These are phyloP conservation scores for Dynastes tityus DNA, from an alignment of 2,888 invertebrate species.

Conservation along the genomic window DNA sequence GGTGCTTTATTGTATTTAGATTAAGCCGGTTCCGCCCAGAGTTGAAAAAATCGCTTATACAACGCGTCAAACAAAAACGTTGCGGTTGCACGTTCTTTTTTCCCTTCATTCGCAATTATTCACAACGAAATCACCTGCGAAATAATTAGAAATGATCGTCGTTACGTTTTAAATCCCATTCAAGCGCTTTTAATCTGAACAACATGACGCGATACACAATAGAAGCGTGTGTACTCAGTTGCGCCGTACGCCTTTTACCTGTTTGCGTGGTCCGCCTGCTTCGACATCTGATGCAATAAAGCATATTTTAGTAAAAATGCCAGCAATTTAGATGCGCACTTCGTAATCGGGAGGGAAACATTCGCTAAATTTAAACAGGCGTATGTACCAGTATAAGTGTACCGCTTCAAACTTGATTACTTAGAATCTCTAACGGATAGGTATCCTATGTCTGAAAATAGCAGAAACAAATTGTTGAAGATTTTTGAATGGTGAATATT, in stretches of 20 bases:
- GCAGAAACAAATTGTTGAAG: too few relatives aligned
- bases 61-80: constrained; percentile 5
- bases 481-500: too few relatives aligned
- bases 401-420: too few relatives aligned
- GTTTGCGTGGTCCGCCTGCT: neutral
- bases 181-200: constrained; percentile 15
- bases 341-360: neutral
- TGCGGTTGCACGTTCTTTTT: constrained; percentile 14
- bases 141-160: constrained; percentile 28
- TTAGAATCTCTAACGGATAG: too few relatives aligned
- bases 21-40: neutral
- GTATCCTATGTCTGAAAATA: too few relatives aligned
- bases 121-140: constrained; percentile 17
- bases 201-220: constrained; percentile 8
- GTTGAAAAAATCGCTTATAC: constrained; percentile 4
- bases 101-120: constrained; percentile 21
- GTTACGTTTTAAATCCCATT: constrained; percentile 13
- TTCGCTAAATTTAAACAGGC: constrained; percentile 9
- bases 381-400: neutral
- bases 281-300: constrained; percentile 11
- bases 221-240: constrained; percentile 2
- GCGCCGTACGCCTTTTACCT: neutral
- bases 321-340: neutral
- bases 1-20: neutral
- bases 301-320: constrained; percentile 2